Base-by-base conservation (phyloP, 2,113 vertebrate species). In the Jaculus jaculus region DNA sequence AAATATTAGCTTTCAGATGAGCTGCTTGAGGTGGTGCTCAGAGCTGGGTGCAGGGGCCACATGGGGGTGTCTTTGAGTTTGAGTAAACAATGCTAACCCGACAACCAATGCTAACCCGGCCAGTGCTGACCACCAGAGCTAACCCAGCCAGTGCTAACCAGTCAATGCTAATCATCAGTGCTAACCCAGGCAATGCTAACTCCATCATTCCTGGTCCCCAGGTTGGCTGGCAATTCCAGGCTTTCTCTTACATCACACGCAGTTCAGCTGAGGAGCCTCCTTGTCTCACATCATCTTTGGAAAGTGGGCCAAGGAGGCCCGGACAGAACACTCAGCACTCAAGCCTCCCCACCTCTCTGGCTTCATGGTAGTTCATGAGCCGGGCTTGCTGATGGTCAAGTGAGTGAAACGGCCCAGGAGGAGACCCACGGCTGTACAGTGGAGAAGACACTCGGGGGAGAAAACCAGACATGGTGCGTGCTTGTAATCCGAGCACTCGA, bases 371-470 rank as follows among this genome's bases (percentile, higher is more conserved):
- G n/a, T n/a, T n/a, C n/a, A n/a, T n/a, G n/a, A n/a, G n/a, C n/a
- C n/a, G n/a, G n/a, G n/a, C n/a, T n/a, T n/a, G n/a, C n/a, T 32
- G 30, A 51, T 20, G 21, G 30, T 21, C 21, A 54, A 30, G 34
- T 6, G 21, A 34, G 10, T 32, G 7, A 16, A 32, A 30, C 7
- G 39, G 54, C 72, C n/a, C 13, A n/a, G n/a, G 74, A 69, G 37
- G 77, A 7, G 26, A 11, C 16, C 42, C 15, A 15, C 23, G 1
- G 7, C 1, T 20, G 10, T 4, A 0, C 0, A 24, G 16, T 30
- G n/a, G 4, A 71, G 63, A 21, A 66, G 60, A 26, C 51, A 30
- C 26, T 37, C 5, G 4, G 24, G 1, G 51, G 42, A 1, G 18
- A 9, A 1, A 13, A 10, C 61, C 28, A 24, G 63, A 30, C 39